These are phyloP conservation scores for Columbina picui DNA, from an alignment of 2,113 vertebrate species.

Conservation along the genomic window DNA sequence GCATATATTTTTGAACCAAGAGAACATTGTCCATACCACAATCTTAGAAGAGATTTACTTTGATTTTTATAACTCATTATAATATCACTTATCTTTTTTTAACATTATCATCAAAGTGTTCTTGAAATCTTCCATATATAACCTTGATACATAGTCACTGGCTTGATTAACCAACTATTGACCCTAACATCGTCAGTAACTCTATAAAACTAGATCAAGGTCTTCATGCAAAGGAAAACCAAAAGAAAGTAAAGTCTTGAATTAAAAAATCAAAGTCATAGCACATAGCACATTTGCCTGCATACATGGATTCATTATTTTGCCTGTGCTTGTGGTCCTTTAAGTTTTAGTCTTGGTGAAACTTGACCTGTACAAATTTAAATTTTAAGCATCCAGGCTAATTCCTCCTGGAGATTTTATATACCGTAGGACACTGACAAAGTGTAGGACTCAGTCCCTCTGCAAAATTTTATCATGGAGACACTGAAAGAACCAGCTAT, in stretches of 20 bases:
- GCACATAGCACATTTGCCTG: fast-evolving
- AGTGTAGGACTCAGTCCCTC: not conserved
- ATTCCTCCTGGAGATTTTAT: not conserved
- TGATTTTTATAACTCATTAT: not conserved
- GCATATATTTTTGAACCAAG: not conserved
- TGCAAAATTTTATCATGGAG: not conserved
- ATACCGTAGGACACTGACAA: not conserved
- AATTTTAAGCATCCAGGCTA: not conserved
- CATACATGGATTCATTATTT: not conserved
- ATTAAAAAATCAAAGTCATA: not conserved
- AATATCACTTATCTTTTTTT: not conserved
- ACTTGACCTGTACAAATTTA: not conserved
- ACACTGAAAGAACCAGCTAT: not conserved
- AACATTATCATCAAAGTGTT: not conserved
- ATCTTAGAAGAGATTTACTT: not conserved
- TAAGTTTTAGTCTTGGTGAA: not conserved
- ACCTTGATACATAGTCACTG: not conserved
- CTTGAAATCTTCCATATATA: not conserved
- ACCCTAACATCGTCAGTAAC: not conserved
- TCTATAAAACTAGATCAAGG: not conserved
- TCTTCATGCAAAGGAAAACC: not conserved
- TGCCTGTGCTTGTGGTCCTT: not conserved
- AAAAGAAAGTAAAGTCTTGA: fast-evolving
- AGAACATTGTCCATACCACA: not conserved
- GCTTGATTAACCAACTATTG: not conserved